A percentile compares a stretch with the other conserved stretches of the same genome.
phyloP scores from a whole-genome alignment of 1,140 invertebrate species.

The Magallana ariakensis region DNA sequence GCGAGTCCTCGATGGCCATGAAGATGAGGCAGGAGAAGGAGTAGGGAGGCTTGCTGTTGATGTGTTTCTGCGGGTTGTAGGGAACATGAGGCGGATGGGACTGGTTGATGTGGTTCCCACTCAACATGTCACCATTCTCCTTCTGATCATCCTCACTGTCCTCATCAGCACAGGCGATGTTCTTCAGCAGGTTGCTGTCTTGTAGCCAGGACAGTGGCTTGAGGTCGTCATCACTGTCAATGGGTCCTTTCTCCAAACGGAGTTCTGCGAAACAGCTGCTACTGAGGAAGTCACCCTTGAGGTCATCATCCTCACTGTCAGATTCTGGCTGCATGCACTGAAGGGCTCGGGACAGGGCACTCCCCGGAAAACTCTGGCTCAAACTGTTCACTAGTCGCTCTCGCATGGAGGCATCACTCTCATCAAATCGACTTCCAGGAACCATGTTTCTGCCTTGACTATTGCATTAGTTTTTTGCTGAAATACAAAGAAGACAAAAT shows the following conservation, averaged over 20 bases:
- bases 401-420: slow-evolving; percentile 77
- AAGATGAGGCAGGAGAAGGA: slow-evolving; percentile 97
- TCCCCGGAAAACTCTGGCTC: slow-evolving; percentile 77
- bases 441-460: slow-evolving; percentile 54
- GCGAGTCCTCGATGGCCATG: slow-evolving; percentile 97
- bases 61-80: slow-evolving; percentile 85
- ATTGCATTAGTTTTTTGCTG: slow-evolving; percentile 45
- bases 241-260: slow-evolving; percentile 75
- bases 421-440: slow-evolving; percentile 64
- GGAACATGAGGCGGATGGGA: slow-evolving; percentile 76
- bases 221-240: slow-evolving; percentile 88
- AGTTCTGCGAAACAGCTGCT: slow-evolving; percentile 78
- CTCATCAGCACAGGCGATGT: slow-evolving; percentile 72
- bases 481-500: slow-evolving; percentile 42
- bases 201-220: slow-evolving; percentile 94
- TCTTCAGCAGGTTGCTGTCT: slow-evolving; percentile 92
- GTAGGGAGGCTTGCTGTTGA: slow-evolving; percentile 94
- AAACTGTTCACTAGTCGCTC: slow-evolving; percentile 76
- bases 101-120: slow-evolving; percentile 64
- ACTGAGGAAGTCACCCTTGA: slow-evolving; percentile 72
- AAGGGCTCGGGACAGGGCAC: slow-evolving; percentile 76
- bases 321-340: slow-evolving; percentile 69
- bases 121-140: slow-evolving; percentile 66
- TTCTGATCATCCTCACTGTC: slow-evolving; percentile 71
- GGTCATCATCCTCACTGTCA: slow-evolving; percentile 70